Evolutionary conservation across 2,113 vertebrate species (phyloP).

Genomic region (Callaeas wilsoni): DNA sequence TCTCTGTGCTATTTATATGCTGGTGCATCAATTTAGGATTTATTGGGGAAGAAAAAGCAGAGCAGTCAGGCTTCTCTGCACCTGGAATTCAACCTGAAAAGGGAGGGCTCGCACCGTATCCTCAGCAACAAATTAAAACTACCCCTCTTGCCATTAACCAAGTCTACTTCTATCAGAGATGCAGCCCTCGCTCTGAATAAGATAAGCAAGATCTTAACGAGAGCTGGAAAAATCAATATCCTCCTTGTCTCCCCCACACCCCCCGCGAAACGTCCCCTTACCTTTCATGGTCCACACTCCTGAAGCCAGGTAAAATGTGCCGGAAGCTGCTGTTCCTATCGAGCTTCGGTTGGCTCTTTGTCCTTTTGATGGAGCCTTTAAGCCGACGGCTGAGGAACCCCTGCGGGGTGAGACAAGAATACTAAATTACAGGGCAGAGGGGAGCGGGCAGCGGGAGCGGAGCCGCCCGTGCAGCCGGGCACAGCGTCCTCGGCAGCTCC

Average conservation of each 20-base stretch:
- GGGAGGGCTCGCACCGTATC: neutral
- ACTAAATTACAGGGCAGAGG: slow-evolving; percentile 4
- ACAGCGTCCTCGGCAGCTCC: neutral
- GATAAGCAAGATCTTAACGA: neutral
- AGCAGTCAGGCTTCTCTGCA: neutral
- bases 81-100: neutral
- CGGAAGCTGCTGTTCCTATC: slow-evolving; percentile 98
- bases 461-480: neutral
- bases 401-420: slow-evolving; percentile 76
- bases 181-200: neutral
- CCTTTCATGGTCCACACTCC: slow-evolving; percentile 94
- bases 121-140: neutral
- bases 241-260: neutral
- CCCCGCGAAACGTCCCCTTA: slow-evolving; percentile 34
- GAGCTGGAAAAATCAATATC: neutral
- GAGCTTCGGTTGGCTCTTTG: slow-evolving; percentile 98
- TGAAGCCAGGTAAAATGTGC: slow-evolving; percentile 94
- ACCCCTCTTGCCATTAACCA: neutral
- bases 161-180: neutral
- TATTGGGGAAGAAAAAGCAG: neutral
- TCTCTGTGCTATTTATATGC: neutral
- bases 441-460: neutral
- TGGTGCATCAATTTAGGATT: slow-evolving; percentile 25
- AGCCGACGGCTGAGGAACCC: slow-evolving; percentile 89
- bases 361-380: slow-evolving; percentile 98